Evolutionary conservation across 2,797 vertebrate species (phyloP).

Genomic region (Pangasius macronema): DNA sequence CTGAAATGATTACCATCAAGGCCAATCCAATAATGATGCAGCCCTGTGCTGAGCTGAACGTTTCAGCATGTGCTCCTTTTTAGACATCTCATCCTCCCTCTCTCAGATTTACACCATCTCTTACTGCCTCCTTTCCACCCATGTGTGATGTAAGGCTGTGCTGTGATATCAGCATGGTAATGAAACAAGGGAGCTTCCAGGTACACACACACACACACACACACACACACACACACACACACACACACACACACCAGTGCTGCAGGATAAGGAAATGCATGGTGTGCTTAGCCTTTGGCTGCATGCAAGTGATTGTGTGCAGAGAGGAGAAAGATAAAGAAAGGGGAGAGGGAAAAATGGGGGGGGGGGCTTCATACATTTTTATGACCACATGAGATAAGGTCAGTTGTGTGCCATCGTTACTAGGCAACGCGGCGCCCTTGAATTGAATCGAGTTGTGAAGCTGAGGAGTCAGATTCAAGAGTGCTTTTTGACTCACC

Average conservation of each 20-base stretch:
- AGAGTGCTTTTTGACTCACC: slow-evolving; percentile 65
- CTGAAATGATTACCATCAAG: slow-evolving; percentile 55
- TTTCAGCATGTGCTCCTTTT: slow-evolving; percentile 27
- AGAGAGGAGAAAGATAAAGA: slow-evolving; percentile 59
- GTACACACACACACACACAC: slow-evolving; percentile 49
- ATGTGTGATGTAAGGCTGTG: slow-evolving; percentile 54
- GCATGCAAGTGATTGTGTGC: slow-evolving; percentile 63
- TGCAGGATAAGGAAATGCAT: slow-evolving; percentile 64
- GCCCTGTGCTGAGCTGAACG: slow-evolving; percentile 44
- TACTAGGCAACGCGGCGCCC: slow-evolving; percentile 84
- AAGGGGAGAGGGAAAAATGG: slow-evolving; percentile 57
- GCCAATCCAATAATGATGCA: slow-evolving; percentile 55
- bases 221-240: slow-evolving; percentile 40
- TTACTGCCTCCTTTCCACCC: slow-evolving; percentile 67
- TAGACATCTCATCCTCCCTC: slow-evolving; percentile 49
- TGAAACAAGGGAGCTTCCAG: slow-evolving; percentile 68
- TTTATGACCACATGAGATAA: slow-evolving; percentile 84
- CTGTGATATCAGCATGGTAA: slow-evolving; percentile 61
- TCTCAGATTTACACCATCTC: slow-evolving; percentile 73
- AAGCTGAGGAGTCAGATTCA: slow-evolving; percentile 78
- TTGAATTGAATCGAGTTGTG: slow-evolving; percentile 79
- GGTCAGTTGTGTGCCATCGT: slow-evolving; percentile 83
- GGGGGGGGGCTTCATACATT: slow-evolving; percentile 79
- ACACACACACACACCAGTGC: slow-evolving; percentile 50
- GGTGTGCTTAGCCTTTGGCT: slow-evolving; percentile 69